Evolutionary conservation across 2,888 invertebrate species (phyloP).

Genomic region (Lasius platythorax): DNA sequence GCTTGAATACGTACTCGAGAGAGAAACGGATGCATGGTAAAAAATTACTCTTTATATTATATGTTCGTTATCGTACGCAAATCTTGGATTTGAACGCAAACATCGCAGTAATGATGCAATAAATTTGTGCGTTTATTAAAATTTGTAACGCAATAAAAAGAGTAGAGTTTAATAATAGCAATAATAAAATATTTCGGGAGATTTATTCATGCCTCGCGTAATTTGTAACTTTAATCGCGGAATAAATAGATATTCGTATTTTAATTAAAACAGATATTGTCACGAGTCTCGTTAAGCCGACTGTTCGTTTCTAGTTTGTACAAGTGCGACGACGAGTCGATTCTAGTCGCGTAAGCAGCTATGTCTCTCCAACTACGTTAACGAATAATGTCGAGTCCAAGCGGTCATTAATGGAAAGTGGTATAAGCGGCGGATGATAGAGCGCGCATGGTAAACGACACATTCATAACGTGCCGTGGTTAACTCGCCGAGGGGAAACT

Average conservation of each 20-base stretch:
- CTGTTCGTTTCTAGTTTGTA: conserved; percentile 36
- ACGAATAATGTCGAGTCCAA: conserved; percentile 55
- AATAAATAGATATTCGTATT: background rate
- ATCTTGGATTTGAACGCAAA: background rate
- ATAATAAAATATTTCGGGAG: background rate
- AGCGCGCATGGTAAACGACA: conserved; percentile 56
- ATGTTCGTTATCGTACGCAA: background rate
- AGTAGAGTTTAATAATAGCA: background rate
- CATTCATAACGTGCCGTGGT: conserved; percentile 62
- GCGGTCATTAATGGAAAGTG: conserved; percentile 62
- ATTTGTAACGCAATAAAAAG: background rate
- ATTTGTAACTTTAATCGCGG: conserved; percentile 26
- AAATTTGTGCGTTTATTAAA: conserved; percentile 11
- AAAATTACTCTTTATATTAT: background rate
- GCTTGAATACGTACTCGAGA: background rate
- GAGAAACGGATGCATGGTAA: background rate
- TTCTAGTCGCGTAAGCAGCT: conserved; percentile 51
- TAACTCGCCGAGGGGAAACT: conserved; percentile 54
- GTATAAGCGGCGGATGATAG: conserved; percentile 45
- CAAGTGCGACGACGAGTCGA: conserved; percentile 30
- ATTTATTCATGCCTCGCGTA: background rate
- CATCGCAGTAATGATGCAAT: background rate
- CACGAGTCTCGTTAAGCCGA: conserved; percentile 34
- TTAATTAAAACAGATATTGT: conserved; percentile 46
- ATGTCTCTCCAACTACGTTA: conserved; percentile 55